Conservation (phyloP, 92 coral and sea anemone genomes). For the Epizoanthus fatuus region DNA sequence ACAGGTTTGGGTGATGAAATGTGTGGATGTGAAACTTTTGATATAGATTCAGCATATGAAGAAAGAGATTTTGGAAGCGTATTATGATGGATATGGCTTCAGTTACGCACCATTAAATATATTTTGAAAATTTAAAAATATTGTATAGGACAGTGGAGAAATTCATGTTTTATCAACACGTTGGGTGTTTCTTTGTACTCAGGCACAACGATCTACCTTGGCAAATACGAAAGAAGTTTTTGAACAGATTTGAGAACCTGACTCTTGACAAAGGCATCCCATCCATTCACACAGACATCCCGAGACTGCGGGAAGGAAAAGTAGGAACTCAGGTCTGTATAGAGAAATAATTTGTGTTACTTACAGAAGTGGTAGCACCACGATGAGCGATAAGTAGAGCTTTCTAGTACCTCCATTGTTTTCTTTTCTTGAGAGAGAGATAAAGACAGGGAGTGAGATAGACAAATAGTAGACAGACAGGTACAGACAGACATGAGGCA, state of each 20-base stretch:
- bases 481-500: no score
- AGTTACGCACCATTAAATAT: not conserved
- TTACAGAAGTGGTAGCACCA: no score
- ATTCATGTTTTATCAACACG: not conserved
- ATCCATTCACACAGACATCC: slow-evolving; percentile 83
- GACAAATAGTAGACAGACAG: no score
- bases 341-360: not conserved
- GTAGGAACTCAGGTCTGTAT: slow-evolving; percentile 85
- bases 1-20: no score
- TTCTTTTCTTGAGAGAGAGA: no score
- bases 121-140: no score
- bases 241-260: slow-evolving; percentile 76
- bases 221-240: slow-evolving; percentile 73
- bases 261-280: slow-evolving; percentile 73
- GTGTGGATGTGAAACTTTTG: no score
- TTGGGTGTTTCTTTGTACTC: not conserved
- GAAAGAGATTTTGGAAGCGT: not conserved
- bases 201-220: slow-evolving; percentile 90
- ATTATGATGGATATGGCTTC: not conserved
- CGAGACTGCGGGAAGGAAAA: slow-evolving; percentile 80
- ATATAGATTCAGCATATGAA: no score
- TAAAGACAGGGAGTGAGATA: no score
- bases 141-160: no score
- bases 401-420: no score
- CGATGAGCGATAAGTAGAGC: no score